These are phyloP conservation scores for Platypus cylindrus DNA, from an alignment of 2,888 invertebrate genomes.

Conservation along the genomic window DNA sequence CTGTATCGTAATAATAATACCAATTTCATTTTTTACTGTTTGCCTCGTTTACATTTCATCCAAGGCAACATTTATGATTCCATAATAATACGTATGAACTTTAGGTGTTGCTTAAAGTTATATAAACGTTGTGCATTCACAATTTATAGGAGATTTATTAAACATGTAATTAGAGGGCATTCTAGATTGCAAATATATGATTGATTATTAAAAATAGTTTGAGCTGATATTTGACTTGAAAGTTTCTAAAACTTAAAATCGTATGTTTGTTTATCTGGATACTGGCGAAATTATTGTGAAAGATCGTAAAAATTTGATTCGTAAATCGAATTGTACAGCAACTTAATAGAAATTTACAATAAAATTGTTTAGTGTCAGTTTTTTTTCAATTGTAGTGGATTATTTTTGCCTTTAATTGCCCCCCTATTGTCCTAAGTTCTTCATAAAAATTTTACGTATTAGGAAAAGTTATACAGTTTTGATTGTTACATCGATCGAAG, in stretches of 20 bases:
- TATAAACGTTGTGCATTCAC: too few species aligned
- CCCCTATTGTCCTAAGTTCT: too few species aligned
- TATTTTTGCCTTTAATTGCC: too few species aligned
- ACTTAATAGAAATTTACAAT: conserved; percentile 9
- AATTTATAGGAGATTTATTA: too few species aligned
- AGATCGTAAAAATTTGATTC: conserved; percentile 2
- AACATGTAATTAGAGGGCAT: conserved; percentile 9
- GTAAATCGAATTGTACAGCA: conserved; percentile 13
- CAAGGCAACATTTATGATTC: too few species aligned
- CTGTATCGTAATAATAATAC: conserved; percentile 13
- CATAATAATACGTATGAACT: too few species aligned
- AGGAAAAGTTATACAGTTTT: too few species aligned
- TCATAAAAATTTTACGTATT: too few species aligned
- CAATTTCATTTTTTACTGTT: conserved; percentile 12
- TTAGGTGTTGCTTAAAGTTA: too few species aligned
- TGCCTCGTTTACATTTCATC: conserved; percentile 10
- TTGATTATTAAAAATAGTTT: conserved; percentile 25
- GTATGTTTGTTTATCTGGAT: conserved; percentile 11
- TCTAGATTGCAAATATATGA: conserved; percentile 15
- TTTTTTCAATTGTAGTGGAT: conserved; percentile 12
- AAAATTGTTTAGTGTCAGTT: conserved; percentile 12
- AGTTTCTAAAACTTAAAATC: conserved; percentile 1
- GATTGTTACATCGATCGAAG: too few species aligned
- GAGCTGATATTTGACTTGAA: conserved; percentile 25
- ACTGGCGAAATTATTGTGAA: conserved; percentile 1